Evolutionary conservation across 2,797 vertebrate genomes (phyloP), one percentile per base, ranked within the genome.

Genomic region (Odontamblyopus rebecca): DNA sequence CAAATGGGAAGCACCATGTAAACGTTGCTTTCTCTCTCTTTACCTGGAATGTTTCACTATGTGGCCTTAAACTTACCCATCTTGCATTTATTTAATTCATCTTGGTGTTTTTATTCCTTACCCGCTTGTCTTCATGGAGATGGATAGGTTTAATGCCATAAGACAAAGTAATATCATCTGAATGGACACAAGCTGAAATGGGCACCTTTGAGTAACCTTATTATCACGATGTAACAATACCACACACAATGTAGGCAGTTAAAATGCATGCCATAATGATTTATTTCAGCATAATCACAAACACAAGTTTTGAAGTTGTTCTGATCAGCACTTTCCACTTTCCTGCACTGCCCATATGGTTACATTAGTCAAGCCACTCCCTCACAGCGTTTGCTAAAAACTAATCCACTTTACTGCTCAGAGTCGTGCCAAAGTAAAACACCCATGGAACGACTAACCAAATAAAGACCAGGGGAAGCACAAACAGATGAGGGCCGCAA

Each of bases 401-500:
- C 73, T 84, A 83, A 85, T 88, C 85, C 69, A 83, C 79, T 86
- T 85, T 67, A n/a, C 51, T 62, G 67, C 38, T 70, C 69, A 51
- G 70, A 53, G 70, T 71, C 76, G 71, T 64, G 79, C 75, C 77
- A 85, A 78, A 66, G 68, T 76, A 78, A 62, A 62, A 79, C 73
- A 79, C 70, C 73, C 73, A 57, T 61, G 74, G 85, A 86, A 76
- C 19, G 32, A 48, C 77, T 82, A 80, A 89, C 79, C 68, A 69
- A 85, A 82, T 87, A 82, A 84, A 64, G 44, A 51, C 81, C 16
- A 63, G 71, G 64, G 78, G 57, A 75, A 72, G 67, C 73, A 74
- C 73, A 85, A 85, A 86, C 80, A 86, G 85, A 85, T 82, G 74
- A 86, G 77, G 69, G 69, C 23, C 50, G 18, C 68, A 71, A 81